Conservation (phyloP, 2,888 invertebrate species). For the Tridacna gigas region DNA sequence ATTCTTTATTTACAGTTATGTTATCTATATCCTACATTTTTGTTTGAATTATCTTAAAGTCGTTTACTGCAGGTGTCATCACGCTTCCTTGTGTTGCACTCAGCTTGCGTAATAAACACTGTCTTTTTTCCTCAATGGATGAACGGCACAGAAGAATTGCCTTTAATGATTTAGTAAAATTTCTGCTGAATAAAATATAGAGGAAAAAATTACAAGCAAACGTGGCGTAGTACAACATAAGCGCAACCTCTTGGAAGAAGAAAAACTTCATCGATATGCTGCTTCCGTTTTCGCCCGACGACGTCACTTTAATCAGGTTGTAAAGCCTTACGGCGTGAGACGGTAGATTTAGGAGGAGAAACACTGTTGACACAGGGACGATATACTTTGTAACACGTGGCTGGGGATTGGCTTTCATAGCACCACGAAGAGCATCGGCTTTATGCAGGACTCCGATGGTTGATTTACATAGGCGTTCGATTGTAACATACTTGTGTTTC, state of each 20-base stretch:
- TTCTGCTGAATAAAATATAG: slow-evolving; percentile 70
- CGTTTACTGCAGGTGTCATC: too few species aligned
- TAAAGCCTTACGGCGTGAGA: slow-evolving; percentile 74
- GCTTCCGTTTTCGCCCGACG: not conserved
- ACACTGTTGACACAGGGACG: slow-evolving; percentile 74
- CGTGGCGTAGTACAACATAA: slow-evolving; percentile 68
- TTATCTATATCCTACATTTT: too few species aligned
- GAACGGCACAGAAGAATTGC: slow-evolving; percentile 34
- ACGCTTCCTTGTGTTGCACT: slow-evolving; percentile 23
- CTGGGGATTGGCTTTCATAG: not conserved
- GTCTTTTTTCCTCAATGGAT: not conserved
- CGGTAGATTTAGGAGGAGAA: slow-evolving; percentile 77
- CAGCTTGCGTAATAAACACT: slow-evolving; percentile 5
- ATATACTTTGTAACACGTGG: slow-evolving; percentile 66
- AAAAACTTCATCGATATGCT: slow-evolving; percentile 43
- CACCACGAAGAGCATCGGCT: not conserved
- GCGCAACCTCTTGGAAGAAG: slow-evolving; percentile 66
- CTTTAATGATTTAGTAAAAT: slow-evolving; percentile 63
- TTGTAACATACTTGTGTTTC: not conserved
- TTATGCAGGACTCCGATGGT: not conserved
- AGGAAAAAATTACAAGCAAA: slow-evolving; percentile 75
- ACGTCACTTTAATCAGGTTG: slow-evolving; percentile 57
- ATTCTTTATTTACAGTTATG: too few species aligned
- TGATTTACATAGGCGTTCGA: not conserved
- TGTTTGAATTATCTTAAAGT: too few species aligned